A percentile compares a stretch with the other conserved stretches of the same genome.
phyloP scores from a whole-genome alignment of 2,888 invertebrate species.

The Drosophila imparisetae region DNA sequence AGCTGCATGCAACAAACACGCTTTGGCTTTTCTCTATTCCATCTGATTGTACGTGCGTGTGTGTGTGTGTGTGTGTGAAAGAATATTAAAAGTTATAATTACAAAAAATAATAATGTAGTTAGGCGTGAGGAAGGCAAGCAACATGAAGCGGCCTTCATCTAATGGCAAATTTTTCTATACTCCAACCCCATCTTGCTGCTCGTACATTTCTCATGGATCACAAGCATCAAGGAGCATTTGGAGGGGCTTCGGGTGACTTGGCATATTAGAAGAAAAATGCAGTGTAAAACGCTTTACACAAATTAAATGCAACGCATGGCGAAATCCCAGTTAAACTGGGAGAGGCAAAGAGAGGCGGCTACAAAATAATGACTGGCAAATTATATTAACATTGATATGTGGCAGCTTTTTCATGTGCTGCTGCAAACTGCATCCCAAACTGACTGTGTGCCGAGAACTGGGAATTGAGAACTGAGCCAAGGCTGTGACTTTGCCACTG shows the following conservation, averaged over 20 bases:
- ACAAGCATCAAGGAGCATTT: slow-evolving; percentile 8
- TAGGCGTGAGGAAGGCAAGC: slow-evolving; percentile 27
- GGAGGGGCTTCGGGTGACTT: slow-evolving; percentile 5
- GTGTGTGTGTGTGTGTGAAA: slow-evolving; percentile 35
- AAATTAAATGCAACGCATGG: slow-evolving; percentile 63
- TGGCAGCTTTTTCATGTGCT: slow-evolving; percentile 38
- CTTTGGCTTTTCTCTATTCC: neutral
- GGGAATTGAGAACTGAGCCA: slow-evolving; percentile 14
- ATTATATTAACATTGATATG: slow-evolving; percentile 57
- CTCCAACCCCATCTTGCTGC: slow-evolving; percentile 5
- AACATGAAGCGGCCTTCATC: slow-evolving; percentile 52
- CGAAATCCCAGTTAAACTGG: slow-evolving; percentile 12
- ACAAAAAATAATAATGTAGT: slow-evolving; percentile 44
- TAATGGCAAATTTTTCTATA: slow-evolving; percentile 27
- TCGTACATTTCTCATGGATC: slow-evolving; percentile 13
- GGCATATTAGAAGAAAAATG: slow-evolving; percentile 35
- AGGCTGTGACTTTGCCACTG: slow-evolving; percentile 42
- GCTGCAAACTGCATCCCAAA: slow-evolving; percentile 22
- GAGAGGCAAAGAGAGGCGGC: neutral
- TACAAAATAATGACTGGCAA: slow-evolving; percentile 54
- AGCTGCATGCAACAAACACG: slow-evolving; percentile 26
- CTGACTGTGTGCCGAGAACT: neutral
- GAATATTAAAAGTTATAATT: slow-evolving; percentile 77
- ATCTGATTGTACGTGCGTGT: neutral
- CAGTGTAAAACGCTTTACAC: slow-evolving; percentile 48